Base-by-base conservation (phyloP, 1,140 invertebrate genomes). In the Metaphire vulgaris region DNA sequence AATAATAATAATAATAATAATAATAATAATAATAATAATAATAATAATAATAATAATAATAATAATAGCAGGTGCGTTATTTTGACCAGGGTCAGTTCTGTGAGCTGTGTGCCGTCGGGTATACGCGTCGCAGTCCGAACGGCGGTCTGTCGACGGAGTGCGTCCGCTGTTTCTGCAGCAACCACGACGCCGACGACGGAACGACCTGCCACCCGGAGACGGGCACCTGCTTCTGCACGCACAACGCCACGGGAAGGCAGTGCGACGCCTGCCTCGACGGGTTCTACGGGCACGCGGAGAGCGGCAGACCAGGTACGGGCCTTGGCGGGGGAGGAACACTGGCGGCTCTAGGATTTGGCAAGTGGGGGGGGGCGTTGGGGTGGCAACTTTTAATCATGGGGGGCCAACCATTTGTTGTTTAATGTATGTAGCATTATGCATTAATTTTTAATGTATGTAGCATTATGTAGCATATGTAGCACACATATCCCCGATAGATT, bases 211-310 rank as follows among this genome's bases (percentile, higher is more conserved):
- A 98, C 81, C 91, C 93, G 1, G 93, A 96, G 82, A 94, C 93
- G 56, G 95, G 92, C 90, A 83, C 91, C 79, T 98, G 95, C 87
- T 95, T 95, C 81, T 98, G 96, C 83, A 90, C 95, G 79, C 92
- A 98, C 84, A 95, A 97, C 81, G 98, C 96, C 0, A 91, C 91
- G 32, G 96, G 96, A 6, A 93, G 94, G 72, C 96, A 96, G 82
- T 98, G 96, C 82, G 93, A 97, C 79, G 88, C 91, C 0, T 98
- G 96, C 84, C 91, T 91, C 28, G 89, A 91, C 77, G 96, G 96
- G 31, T 98, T 89, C 87, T 97, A 97, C 82, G 96, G 96, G 12
- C 94, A 97, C 84, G 92, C 96, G 0, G 85, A 96, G 15, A 41
- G 28, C n/a, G 92, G 93, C n/a, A 94, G 92, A 0, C 84, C 89